Base-by-base conservation (phyloP, 1,140 invertebrate species). In the Copidosoma floridanum region DNA sequence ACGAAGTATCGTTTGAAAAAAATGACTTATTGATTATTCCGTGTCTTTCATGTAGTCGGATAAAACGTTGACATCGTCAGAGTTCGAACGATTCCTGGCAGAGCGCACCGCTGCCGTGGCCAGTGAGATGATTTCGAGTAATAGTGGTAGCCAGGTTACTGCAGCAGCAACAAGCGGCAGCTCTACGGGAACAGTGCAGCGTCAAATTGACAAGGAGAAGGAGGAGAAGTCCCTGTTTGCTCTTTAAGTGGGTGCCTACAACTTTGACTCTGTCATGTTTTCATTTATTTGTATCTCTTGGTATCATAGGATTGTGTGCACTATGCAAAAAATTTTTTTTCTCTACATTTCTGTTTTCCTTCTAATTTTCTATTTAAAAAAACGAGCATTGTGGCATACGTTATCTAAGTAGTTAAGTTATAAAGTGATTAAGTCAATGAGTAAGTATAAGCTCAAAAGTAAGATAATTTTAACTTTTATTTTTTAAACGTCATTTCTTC, bases 11-110 rank as follows among this genome's bases (percentile, higher is more conserved):
- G 29, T 10, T 20, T 63, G 47, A n/a, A n/a, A n/a, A n/a, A n/a
- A n/a, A n/a, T 35, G 10, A 37, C 16, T 55, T 20, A 20, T 47
- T 16, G 1, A 40, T 35, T 12, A 35, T 27, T 20, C 47, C 26
- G 55, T 4, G 26, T 47, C 59, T 62, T 21, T 37, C 0, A 77
- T 71, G 68, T 74, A 51, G 71, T 68, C 71, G 20, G 78, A 80
- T 58, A 76, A 79, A 54, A 89, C 89, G 8, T 79, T 92, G 23
- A 93, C 91, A 14, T 92, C 90, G 65, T 90, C 91, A 65, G 94
- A 97, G 77, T 97, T 97, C 81, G 94, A 97, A 71, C 85, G 89
- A 70, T 97, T 97, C 79, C 82, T 97, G 26, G 90, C 91, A 1
- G 92, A 95, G 73, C 81, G 94, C 67, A 93, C 93, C 21, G 90